Conservation (phyloP, 1,140 invertebrate genomes). For the Cotesia chilonis region DNA sequence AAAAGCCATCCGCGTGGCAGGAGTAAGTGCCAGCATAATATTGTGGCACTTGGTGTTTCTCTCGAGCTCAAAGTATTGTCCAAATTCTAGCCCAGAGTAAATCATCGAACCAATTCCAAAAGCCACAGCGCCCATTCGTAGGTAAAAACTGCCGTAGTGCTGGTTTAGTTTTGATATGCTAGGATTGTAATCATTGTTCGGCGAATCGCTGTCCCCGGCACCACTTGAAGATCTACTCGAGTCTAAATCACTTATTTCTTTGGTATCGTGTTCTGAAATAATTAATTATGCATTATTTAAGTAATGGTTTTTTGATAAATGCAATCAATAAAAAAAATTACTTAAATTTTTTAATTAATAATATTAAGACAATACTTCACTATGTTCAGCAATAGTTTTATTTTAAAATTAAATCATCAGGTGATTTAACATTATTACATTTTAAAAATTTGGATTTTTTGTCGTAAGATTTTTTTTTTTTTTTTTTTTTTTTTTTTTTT, state of each 20-base stretch:
- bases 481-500: too few relatives aligned
- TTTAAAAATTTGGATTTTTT: too few relatives aligned
- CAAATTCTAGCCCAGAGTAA: slow-evolving; percentile 92
- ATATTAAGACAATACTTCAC: too few relatives aligned
- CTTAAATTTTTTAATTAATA: not conserved
- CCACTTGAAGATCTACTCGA: slow-evolving; percentile 66
- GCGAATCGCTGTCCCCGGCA: slow-evolving; percentile 57
- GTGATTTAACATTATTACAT: not conserved
- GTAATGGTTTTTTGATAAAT: not conserved
- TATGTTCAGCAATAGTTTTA: not conserved
- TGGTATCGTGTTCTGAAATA: slow-evolving; percentile 53
- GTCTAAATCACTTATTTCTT: slow-evolving; percentile 63
- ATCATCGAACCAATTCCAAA: slow-evolving; percentile 96
- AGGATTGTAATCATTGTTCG: slow-evolving; percentile 58
- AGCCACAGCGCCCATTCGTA: slow-evolving; percentile 91
- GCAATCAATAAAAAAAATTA: not conserved
- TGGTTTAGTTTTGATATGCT: slow-evolving; percentile 64
- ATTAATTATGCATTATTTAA: not conserved
- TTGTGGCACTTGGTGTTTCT: slow-evolving; percentile 86
- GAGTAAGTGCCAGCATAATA: slow-evolving; percentile 84
- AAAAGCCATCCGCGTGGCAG: slow-evolving; percentile 88
- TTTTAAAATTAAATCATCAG: slow-evolving; percentile 4
- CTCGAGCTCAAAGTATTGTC: slow-evolving; percentile 91
- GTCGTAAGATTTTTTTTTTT: too few relatives aligned
- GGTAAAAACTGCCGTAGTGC: slow-evolving; percentile 91